Evolutionary conservation across 2,797 vertebrate genomes (phyloP), one percentile per base, ranked within the genome.

Genomic region (Argyrosomus regius): DNA sequence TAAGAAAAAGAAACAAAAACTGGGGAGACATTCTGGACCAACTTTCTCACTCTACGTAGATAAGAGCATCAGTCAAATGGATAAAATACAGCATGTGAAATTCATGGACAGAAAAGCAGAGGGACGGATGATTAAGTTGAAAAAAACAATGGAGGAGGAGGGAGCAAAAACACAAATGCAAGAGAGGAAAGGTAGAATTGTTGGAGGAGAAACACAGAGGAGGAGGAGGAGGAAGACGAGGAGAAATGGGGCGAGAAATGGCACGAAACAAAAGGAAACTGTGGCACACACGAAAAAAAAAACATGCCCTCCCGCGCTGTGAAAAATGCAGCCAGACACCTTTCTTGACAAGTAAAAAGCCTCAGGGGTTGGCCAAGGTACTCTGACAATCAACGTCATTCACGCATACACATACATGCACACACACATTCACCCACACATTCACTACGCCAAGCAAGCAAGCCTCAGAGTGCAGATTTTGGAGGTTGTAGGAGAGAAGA

Each of bases 321-420:
- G 85, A 83, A 78, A 84, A 84, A 92, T 82, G 76, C 80, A 88
- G 77, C 75, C 82, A 86, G 79, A 88, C 88, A 85, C 83, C 65
- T 77, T 84, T 78, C 50, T 57, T 89, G 87, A 90, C 89, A 89
- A 87, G 86, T 75, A 86, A 87, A 88, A 87, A 82, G 84, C 84
- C 79, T 86, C 69, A 46, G 65, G 79, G 84, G 62, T 80, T 68
- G 88, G 82, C 69, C 75, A 61, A 81, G 82, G 79, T 78, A 57
- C 76, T 81, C 86, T 82, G 83, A 85, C 87, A 86, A 74, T 85
- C 87, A 88, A 67, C 43, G 73, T 70, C 82, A 80, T 18, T 52
- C 75, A 62, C 74, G 24, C 60, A 26, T 67, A 61, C 71, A 61
- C 41, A 49, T 77, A 58, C 65, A 61, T 35, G 14, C 39, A 80